A percentile compares a stretch with the other conserved stretches of the same genome.
Conservation (phyloP, 2,113 vertebrate species). For the Gnathonemus echidnorhynchus region DNA sequence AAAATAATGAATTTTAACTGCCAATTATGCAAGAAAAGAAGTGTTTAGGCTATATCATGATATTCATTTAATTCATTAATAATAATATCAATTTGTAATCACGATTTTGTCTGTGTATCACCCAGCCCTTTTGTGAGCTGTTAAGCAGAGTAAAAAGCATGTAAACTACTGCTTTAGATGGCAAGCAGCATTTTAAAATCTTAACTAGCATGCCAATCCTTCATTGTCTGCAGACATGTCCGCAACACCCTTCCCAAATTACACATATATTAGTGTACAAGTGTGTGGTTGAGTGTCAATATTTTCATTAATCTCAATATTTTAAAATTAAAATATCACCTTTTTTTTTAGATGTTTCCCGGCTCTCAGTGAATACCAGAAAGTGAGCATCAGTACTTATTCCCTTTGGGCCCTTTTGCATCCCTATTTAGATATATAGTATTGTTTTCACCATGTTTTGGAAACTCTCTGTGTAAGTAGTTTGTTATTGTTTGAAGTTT, state of each 20-base stretch:
- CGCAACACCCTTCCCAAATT: not conserved
- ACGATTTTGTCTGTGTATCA: not conserved
- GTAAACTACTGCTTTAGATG: not conserved
- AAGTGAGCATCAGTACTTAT: not conserved
- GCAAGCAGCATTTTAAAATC: not conserved
- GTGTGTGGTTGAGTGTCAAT: not conserved
- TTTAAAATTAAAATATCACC: not conserved
- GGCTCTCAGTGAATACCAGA: not conserved
- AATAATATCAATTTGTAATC: not conserved
- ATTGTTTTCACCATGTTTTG: not conserved
- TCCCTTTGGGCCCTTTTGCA: too few species aligned
- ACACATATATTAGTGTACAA: not conserved
- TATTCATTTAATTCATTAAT: not conserved
- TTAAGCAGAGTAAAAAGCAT: not conserved
- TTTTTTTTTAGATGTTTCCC: not conserved
- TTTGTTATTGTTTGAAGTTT: not conserved
- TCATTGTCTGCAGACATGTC: not conserved
- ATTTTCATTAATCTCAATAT: not conserved
- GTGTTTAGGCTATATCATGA: not conserved
- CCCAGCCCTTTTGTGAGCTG: not conserved
- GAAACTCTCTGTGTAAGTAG: not conserved
- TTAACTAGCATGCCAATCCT: not conserved
- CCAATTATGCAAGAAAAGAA: not conserved
- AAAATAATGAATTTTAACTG: not conserved
- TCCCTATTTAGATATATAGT: not conserved